Evolutionary conservation across 2,113 vertebrate genomes (phyloP), one percentile per base, ranked within the genome.

Genomic region (Condylura cristata): DNA sequence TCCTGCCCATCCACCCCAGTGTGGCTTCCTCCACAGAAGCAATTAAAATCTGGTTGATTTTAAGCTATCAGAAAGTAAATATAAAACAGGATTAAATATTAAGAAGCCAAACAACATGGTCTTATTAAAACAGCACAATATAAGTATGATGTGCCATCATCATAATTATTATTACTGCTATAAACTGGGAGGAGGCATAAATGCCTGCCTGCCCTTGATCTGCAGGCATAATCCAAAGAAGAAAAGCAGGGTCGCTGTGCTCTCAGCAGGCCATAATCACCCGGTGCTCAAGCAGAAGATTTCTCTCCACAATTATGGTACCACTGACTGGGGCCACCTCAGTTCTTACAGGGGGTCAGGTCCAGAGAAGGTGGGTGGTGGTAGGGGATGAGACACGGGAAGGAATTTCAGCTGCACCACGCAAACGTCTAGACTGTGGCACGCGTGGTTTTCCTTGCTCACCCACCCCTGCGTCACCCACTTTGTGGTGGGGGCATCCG

Each of bases 51-150:
- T 2, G 51, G 84, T 44, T 95, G 75, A 87, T 94, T 90, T 79
- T 84, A 89, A 95, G 72, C 76, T 46, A 80, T 81, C 44, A n/a
- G 71, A 76, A 95, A 95, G 86, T 60, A 96, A 97, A 95, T 82
- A 96, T 85, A 91, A 96, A 96, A 89, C 76, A 95, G 72, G 89
- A 96, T 97, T 89, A 91, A 97, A 95, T 90, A 96, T 96, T 93
- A 97, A 95, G 96, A 89, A 95, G 83, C 83, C 86, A 93, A 95
- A 95, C 75, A 89, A 96, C 84, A 86, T 84, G 61, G 86, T 58
- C 91, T 94, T 95, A 97, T 96, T 97, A 95, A 96, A 93, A 96
- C 93, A 80, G 83, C 41, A 60, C 74, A 95, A 58, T 53, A 86
- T 74, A 93, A 86, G 61, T 58, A 22, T 0, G 6, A 53, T 28